Evolutionary conservation across 2,888 invertebrate genomes (phyloP).

Genomic region (Belgica antarctica): DNA sequence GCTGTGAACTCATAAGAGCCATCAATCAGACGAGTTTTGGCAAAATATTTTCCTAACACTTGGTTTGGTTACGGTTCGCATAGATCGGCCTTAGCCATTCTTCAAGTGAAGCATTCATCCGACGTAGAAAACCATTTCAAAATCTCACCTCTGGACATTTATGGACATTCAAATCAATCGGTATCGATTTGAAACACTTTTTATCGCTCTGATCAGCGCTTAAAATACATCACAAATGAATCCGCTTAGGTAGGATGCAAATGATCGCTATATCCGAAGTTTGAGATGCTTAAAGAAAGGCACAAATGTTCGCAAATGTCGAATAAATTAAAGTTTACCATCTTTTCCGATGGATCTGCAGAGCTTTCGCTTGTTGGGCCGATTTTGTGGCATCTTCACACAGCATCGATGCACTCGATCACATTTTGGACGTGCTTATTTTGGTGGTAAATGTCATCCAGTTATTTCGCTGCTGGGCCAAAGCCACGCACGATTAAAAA

Average conservation of each 20-base stretch:
- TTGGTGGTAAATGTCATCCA: background rate
- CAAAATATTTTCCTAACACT: background rate
- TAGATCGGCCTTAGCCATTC: background rate
- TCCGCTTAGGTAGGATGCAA: too few species aligned
- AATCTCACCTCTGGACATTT: background rate
- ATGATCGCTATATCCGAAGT: too few species aligned
- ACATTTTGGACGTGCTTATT: background rate
- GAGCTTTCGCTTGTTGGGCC: too few species aligned
- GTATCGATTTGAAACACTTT: background rate
- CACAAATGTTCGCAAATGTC: too few species aligned
- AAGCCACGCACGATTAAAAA: background rate
- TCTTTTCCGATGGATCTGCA: too few species aligned
- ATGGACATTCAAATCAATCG: background rate
- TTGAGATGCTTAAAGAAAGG: too few species aligned
- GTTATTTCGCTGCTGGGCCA: background rate
- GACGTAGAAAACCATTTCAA: constrained; percentile 21
- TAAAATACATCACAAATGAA: too few species aligned
- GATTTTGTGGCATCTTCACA: background rate
- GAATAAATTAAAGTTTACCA: too few species aligned
- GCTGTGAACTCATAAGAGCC: background rate
- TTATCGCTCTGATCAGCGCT: too few species aligned
- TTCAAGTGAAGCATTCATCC: background rate
- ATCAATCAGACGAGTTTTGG: constrained; percentile 9
- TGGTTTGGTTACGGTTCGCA: background rate
- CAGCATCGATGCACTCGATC: background rate